Evolutionary conservation across 2,113 vertebrate species (phyloP), one percentile per base, ranked within the genome.

Genomic region (Apteryx mantelli): DNA sequence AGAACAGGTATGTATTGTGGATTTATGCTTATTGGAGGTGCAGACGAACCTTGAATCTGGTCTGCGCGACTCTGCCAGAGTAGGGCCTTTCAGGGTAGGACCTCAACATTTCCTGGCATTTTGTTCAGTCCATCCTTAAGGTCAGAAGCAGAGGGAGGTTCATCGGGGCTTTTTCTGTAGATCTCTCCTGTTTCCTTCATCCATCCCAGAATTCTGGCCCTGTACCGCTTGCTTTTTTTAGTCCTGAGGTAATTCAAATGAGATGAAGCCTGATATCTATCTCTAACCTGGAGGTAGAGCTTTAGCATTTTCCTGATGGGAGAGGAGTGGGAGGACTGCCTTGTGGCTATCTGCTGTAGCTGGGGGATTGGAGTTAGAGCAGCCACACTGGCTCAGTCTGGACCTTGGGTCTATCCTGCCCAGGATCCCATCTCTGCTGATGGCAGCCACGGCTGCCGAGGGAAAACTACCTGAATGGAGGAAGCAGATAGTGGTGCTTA

Each of bases 361-460:
- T 48, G 53, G 20, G 9, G 10, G 18, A 46, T 11, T 50, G 18
- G 16, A 8, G 1, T 90, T 52, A 21, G 2, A 61, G 58, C 44
- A 52, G 21, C 2, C 3, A 25, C 11, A 16, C 4, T 1, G 2
- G 18, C 12, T 44, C 1, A 0, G 7, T 17, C 70, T 68, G 55
- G 30, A 21, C 26, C 2, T 2, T 2, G 46, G 18, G 24, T 74
- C 74, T 24, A 6, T 74, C 55, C 70, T 69, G 50, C 44, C 32
- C 42, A 61, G 53, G 9, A 38, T 24, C 14, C 46, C 52, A 4
- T 16, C 34, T 86, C 52, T 74, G 68, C 65, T 40, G 0, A 1
- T 50, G 82, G 58, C 82, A n/a, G 25, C 50, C 25, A 36, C 0
- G 1, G 38, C 10, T 46, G 56, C 68, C 0, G 1, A 26, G 60